These are phyloP conservation scores for Sterna hirundo DNA, from an alignment of 2,113 vertebrate genomes.

Conservation along the genomic window DNA sequence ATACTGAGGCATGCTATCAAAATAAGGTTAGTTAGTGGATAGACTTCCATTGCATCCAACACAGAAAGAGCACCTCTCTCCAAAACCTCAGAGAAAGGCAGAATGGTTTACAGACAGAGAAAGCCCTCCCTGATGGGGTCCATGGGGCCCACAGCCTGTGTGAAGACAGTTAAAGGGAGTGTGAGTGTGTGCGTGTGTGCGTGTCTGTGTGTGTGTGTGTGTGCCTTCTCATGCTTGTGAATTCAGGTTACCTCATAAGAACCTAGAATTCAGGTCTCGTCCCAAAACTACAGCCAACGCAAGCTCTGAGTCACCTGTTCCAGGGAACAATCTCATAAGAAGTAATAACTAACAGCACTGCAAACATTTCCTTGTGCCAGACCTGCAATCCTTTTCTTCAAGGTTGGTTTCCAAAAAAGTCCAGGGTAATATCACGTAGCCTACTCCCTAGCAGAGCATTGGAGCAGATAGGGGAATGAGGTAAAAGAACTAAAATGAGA, in stretches of 20 bases:
- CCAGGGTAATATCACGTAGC: neutral
- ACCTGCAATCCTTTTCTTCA: neutral
- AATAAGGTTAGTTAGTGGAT: neutral
- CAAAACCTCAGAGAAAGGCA: neutral
- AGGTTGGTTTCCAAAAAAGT: neutral
- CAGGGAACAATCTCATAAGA: neutral
- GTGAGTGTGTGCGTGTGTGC: no score
- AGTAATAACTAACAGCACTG: neutral
- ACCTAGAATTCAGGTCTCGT: neutral
- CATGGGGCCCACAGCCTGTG: neutral
- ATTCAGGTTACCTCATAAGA: neutral
- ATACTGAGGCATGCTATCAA: fast-evolving
- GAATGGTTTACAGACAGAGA: neutral
- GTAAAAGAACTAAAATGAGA: neutral
- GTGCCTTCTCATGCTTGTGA: neutral
- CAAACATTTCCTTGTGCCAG: neutral
- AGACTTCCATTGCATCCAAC: neutral
- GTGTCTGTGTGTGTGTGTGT: no score
- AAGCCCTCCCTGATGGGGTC: neutral
- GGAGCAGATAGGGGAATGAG: neutral
- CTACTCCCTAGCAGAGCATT: neutral
- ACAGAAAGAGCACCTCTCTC: neutral
- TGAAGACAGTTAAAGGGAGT: neutral
- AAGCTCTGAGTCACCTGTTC: slow-evolving; percentile 18
- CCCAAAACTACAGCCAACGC: neutral